phyloP scores from a whole-genome alignment of 2,888 invertebrate species.

The Homarus gammarus region DNA sequence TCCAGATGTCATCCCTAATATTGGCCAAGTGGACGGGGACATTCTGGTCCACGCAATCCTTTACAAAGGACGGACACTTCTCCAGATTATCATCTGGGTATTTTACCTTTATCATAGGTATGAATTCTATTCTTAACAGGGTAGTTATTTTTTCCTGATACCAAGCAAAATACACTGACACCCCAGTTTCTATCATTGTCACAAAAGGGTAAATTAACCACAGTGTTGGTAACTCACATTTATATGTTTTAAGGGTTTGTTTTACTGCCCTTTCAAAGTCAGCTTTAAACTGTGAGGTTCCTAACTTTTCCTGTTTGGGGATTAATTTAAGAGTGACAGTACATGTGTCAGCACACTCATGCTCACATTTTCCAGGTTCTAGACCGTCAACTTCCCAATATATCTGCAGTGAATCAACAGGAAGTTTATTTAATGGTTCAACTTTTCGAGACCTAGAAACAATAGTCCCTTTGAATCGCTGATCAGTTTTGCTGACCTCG shows the following conservation, averaged over 20 bases:
- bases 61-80: too few relatives aligned
- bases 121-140: not conserved
- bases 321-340: not conserved
- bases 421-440: not conserved
- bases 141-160: not conserved
- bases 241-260: not conserved
- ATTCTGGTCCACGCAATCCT: not conserved
- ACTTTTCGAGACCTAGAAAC: not conserved
- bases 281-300: not conserved
- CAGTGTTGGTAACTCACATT: not conserved
- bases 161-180: not conserved
- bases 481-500: not conserved
- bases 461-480: not conserved
- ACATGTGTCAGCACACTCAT: not conserved
- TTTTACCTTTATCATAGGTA: not conserved
- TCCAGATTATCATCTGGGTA: not conserved
- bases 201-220: not conserved
- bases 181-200: not conserved
- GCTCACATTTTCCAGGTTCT: not conserved
- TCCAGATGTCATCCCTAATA: not conserved
- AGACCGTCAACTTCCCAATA: not conserved
- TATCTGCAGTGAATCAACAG: not conserved
- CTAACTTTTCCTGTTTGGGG: not conserved
- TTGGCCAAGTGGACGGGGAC: slow-evolving; percentile 3
- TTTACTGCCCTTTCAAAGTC: not conserved